Percentiles rank a stretch among this genome's conserved stretches.
Conservation (phyloP, 2,888 invertebrate genomes). For the Philhelius pedissequus region DNA sequence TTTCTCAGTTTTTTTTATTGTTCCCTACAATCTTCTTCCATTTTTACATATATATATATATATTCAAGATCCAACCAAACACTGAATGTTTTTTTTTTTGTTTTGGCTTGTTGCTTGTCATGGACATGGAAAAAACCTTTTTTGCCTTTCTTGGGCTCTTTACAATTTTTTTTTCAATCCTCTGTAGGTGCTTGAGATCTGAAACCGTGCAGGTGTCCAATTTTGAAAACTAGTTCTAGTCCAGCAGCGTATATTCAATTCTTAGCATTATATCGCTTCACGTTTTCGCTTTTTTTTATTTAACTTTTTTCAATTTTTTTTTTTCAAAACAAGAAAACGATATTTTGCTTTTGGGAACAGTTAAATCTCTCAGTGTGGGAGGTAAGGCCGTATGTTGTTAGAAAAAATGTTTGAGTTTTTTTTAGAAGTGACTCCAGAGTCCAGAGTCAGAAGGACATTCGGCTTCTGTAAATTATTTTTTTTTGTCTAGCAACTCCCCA, state of each 20-base stretch:
- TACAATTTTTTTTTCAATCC: constrained; percentile 24
- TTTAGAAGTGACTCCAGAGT: too few species aligned
- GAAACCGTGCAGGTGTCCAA: constrained; percentile 69
- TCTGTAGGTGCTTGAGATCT: constrained; percentile 64
- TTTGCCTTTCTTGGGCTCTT: constrained; percentile 49
- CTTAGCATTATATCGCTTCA: constrained; percentile 52
- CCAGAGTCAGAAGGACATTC: too few species aligned
- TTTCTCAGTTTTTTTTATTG: not conserved
- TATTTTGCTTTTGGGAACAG: constrained; percentile 31
- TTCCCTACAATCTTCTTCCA: constrained; percentile 45
- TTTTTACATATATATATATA: constrained; percentile 42
- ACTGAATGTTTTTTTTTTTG: constrained; percentile 15
- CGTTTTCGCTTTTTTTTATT: constrained; percentile 60
- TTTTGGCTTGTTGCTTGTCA: constrained; percentile 36
- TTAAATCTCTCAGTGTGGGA: not conserved
- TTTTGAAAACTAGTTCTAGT: constrained; percentile 69
- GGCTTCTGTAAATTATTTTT: too few species aligned
- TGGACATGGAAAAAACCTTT: constrained; percentile 52
- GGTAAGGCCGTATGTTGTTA: too few species aligned
- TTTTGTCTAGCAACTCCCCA: too few species aligned
- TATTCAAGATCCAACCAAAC: constrained; percentile 22
- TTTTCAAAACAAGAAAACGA: constrained; percentile 20
- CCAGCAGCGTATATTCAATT: constrained; percentile 53
- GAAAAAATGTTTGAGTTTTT: not conserved
- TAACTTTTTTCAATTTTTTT: constrained; percentile 20